A percentile compares a stretch with the other conserved stretches of the same genome.
phyloP scores from a whole-genome alignment of 2,113 vertebrate genomes.

The Amphiprion ocellaris region DNA sequence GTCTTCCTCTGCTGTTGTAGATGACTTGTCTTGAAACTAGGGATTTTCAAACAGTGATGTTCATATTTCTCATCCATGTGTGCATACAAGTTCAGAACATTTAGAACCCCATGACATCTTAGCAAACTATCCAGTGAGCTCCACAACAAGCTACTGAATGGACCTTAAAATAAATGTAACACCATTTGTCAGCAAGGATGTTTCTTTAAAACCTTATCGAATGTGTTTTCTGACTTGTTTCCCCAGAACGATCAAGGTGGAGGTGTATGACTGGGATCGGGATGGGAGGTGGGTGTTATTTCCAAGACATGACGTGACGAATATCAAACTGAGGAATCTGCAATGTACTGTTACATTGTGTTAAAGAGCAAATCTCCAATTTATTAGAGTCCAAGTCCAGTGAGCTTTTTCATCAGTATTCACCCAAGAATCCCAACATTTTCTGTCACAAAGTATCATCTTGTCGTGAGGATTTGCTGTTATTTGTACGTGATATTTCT shows the following conservation, averaged over 20 bases:
- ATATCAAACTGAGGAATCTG: background rate
- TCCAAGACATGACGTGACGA: background rate
- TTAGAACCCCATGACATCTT: background rate
- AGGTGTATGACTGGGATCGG: slow-evolving; percentile 96
- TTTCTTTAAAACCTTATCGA: background rate
- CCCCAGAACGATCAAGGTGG: slow-evolving; percentile 94
- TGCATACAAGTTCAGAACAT: background rate
- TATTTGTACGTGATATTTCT: slow-evolving; percentile 13
- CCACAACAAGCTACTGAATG: no score
- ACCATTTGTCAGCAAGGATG: background rate
- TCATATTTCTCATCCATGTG: background rate
- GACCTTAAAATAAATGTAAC: no score
- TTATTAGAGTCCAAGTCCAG: no score
- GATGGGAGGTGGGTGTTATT: slow-evolving; percentile 90
- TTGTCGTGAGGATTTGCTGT: slow-evolving; percentile 2
- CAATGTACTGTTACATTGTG: background rate
- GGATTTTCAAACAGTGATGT: background rate
- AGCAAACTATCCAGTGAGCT: background rate
- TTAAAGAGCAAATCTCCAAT: no score
- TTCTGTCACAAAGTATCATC: slow-evolving; percentile 9
- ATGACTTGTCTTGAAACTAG: background rate
- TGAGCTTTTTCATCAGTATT: slow-evolving; percentile 1
- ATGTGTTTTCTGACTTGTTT: slow-evolving; percentile 33
- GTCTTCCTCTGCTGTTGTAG: background rate
- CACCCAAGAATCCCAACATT: background rate